Conservation (phyloP, 1,140 invertebrate species). For the Rhopalosiphum padi region DNA sequence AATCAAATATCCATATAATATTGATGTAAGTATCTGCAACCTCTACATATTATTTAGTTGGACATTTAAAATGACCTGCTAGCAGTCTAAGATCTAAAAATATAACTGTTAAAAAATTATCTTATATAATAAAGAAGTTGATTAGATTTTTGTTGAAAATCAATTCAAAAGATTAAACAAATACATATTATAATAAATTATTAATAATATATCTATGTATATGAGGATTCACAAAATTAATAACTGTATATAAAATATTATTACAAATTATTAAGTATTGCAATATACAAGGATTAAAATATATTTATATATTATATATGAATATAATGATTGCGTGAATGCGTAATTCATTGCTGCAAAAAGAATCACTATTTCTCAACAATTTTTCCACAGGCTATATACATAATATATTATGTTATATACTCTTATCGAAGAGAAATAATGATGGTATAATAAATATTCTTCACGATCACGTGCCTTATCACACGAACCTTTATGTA, state of each 20-base stretch:
- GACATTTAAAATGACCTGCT: neutral
- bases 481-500: neutral
- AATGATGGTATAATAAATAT: constrained; percentile 5
- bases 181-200: too few relatives aligned
- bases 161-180: neutral
- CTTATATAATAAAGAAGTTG: neutral
- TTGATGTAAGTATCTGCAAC: neutral
- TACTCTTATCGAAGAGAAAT: neutral
- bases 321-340: neutral
- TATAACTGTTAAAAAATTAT: neutral
- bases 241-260: too few relatives aligned
- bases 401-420: neutral
- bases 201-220: neutral
- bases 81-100: neutral
- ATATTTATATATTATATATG: too few relatives aligned
- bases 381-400: neutral
- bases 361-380: neutral
- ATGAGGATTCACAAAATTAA: neutral
- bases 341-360: neutral
- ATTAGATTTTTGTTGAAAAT: neutral
- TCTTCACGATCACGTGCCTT: constrained; percentile 9
- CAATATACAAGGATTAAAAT: neutral
- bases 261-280: neutral
- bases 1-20: neutral
- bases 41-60: neutral